Base-by-base conservation (phyloP, 1,140 invertebrate genomes). In the Asbolus verrucosus region DNA sequence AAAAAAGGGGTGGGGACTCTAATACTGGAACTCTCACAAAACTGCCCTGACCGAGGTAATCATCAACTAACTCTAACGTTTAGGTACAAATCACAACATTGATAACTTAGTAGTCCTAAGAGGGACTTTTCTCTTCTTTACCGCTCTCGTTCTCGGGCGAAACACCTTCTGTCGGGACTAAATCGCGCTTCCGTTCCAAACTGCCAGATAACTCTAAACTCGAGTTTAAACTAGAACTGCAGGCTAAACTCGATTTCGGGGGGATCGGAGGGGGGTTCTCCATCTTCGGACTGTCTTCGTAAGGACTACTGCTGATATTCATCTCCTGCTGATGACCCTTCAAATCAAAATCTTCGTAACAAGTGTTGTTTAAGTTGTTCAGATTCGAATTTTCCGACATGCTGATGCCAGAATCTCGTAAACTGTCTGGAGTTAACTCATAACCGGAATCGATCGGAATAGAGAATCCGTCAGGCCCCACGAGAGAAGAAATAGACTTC, bases 261-360 rank as follows among this genome's bases (percentile, higher is more conserved):
- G 86, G 86, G 67, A 87, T 86, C 1, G 86, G 86, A 0, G 86
- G 86, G 54, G 86, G 86, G 73, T 83, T 84, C 27, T 82, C 76
- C 78, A 73, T 39, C 66, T 77, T 75, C 8, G 74, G 75, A n/a
- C 70, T 65, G 39, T 60, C 79, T 67, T 84, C 83, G 73, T 82
- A 81, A 31, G 82, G 80, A 73, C 76, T 80, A 31, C 80, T 72
- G 61, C 71, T 79, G 39, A 85, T 79, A 19, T 81, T 83, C 69
- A 78, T 73, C 38, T 80, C 77, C 41, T 84, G 80, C 16, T 80
- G 79, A 60, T 85, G 84, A 30, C 79, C 72, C 4, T 83, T 79
- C 3, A 85, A 81, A 38, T 87, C 85, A 60, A 86, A 87, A 8
- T 87, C 86, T 67, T 86, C 86, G 54, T 87, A 87, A 62, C 83